A percentile compares a stretch with the other conserved stretches of the same genome.
These are phyloP conservation scores for Macrotrachela quadricornifera DNA, from an alignment of 1,140 invertebrate species.

Conservation along the genomic window DNA sequence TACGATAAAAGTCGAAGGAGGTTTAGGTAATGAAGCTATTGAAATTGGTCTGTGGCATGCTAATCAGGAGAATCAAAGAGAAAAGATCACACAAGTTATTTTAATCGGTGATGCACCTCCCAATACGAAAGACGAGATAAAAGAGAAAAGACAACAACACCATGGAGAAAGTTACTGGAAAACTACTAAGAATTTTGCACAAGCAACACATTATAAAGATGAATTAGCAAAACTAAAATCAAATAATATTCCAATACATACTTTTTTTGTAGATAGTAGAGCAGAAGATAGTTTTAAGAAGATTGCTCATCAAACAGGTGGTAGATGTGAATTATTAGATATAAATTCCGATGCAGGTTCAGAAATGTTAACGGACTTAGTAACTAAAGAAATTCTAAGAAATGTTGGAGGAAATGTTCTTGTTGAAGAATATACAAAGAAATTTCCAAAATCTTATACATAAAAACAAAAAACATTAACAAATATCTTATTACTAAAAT, in stretches of 20 bases:
- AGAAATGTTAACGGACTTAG: background rate
- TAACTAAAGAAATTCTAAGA: background rate
- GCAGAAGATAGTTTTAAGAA: background rate
- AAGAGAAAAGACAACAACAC: background rate
- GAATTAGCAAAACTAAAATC: background rate
- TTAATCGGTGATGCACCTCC: background rate
- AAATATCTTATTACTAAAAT: too few relatives aligned
- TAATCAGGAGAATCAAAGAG: background rate
- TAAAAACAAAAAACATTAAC: too few relatives aligned
- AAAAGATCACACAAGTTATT: background rate
- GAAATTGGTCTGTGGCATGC: background rate
- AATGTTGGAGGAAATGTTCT: background rate
- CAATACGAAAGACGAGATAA: background rate
- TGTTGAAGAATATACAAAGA: background rate
- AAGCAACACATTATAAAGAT: background rate
- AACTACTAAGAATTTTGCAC: background rate
- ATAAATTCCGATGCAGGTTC: background rate
- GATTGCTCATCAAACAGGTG: background rate
- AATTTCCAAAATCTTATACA: too few relatives aligned
- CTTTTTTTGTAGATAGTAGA: background rate
- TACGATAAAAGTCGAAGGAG: background rate
- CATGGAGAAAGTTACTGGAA: background rate
- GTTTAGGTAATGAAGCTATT: background rate
- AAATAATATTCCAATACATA: background rate
- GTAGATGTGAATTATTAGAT: background rate